Evolutionary conservation across 2,888 invertebrate genomes (phyloP), one percentile per base, ranked within the genome.

Genomic region (Aphrophora alni): DNA sequence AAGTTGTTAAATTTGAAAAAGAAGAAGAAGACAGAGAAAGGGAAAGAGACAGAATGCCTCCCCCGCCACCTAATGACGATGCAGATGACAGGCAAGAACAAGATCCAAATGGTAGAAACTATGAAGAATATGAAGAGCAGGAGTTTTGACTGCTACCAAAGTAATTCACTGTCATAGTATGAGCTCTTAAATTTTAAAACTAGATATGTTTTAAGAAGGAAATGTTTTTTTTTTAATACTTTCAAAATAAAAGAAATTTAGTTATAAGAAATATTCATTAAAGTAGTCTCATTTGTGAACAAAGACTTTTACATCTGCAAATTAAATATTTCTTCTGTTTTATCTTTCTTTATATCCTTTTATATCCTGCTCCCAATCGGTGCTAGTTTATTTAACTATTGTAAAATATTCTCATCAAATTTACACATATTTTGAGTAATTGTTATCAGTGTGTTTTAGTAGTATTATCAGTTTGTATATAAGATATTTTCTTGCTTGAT

Each of bases 1-100:
- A 80, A 38, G 79, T 75, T 27, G 82, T 85, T 51, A 85, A 85
- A 72, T 84, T 81, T 77, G 85, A 85, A 72, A 85, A 85, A 74
- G 80, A 77, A 72, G 81, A 82, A 78, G 81, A 80, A 7, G 81
- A 78, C 0, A 78, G 80, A 21, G 82, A 80, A 44, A 72, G 69
- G 82, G 82, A 44, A 77, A 68, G 38, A 82, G 25, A 26, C 7
- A 27, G 21, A 10, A 7, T 24, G 0, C 38, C 51, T n/a, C 72
- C 71, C 25, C 28, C 33, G 68, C 71, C 76, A 27, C 27, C 28
- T 28, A 76, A 25, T 70, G 76, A 73, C 21, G 38, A 25, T 7
- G 59, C 10, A 0, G 44, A 38, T 38, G 59, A 51, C 33, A 28
- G 75, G 27, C 38, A 8, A 7, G 80, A 71, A 1, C 38, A 69